Evolutionary conservation across 1,140 invertebrate genomes (phyloP).

Genomic region (Pollicipes pollicipes): DNA sequence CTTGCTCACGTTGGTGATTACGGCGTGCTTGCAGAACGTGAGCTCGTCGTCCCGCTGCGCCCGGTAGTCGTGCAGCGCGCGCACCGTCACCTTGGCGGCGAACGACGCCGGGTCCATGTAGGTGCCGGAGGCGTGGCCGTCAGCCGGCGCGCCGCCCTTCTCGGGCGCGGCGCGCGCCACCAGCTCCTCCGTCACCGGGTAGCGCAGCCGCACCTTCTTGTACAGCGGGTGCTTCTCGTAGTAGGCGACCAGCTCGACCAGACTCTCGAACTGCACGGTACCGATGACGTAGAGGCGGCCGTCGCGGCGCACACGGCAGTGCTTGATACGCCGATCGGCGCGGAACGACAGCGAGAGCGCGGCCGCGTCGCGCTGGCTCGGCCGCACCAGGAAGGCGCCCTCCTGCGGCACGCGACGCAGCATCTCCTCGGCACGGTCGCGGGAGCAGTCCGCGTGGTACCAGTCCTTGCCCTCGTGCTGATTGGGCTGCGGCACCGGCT

Average conservation of each 20-base stretch:
- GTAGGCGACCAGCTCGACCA: slow-evolving; percentile 79
- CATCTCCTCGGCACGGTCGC: slow-evolving; percentile 68
- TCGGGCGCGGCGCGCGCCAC: slow-evolving; percentile 32
- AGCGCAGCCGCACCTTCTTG: slow-evolving; percentile 64
- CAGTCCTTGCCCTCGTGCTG: slow-evolving; percentile 87
- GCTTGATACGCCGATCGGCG: slow-evolving; percentile 82
- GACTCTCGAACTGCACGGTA: slow-evolving; percentile 73
- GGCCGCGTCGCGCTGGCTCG: slow-evolving; percentile 62
- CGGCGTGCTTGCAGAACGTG: slow-evolving; percentile 81
- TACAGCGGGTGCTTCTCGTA: slow-evolving; percentile 82
- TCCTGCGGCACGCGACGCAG: slow-evolving; percentile 60
- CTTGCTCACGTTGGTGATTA: slow-evolving; percentile 85
- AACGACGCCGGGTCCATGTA: slow-evolving; percentile 28
- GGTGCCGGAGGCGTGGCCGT: not conserved
- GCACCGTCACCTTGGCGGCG: slow-evolving; percentile 38
- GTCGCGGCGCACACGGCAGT: slow-evolving; percentile 68
- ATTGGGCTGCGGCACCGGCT: slow-evolving; percentile 85
- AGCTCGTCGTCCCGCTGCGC: slow-evolving; percentile 74
- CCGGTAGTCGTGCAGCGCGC: slow-evolving; percentile 53
- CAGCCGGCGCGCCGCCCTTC: not conserved
- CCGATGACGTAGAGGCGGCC: slow-evolving; percentile 78
- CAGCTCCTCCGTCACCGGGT: slow-evolving; percentile 66
- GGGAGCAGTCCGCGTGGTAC: slow-evolving; percentile 65
- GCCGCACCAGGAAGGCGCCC: slow-evolving; percentile 80
- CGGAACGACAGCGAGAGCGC: slow-evolving; percentile 91